Percentiles rank a stretch among this genome's conserved stretches.
These are phyloP conservation scores for Dipodomys spectabilis DNA, from an alignment of 2,113 vertebrate species.

Conservation along the genomic window DNA sequence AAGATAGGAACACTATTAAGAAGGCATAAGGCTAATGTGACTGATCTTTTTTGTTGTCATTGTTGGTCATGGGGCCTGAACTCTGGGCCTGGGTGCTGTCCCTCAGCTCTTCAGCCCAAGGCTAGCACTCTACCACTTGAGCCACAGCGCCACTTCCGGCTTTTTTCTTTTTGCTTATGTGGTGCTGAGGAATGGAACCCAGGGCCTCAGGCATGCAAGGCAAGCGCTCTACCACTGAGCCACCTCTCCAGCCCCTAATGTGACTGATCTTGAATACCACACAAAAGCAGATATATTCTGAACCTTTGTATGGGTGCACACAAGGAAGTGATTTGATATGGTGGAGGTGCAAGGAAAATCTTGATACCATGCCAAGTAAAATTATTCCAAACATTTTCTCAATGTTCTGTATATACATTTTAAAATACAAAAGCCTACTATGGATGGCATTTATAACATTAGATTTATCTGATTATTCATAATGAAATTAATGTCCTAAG, in stretches of 20 bases:
- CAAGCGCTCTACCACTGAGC: too few relatives aligned
- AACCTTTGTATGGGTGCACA: not conserved
- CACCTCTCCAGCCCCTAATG: too few relatives aligned
- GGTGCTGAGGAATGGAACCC: too few relatives aligned
- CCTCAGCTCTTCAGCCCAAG: too few relatives aligned
- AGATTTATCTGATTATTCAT: conserved; percentile 60
- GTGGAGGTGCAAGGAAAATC: not conserved
- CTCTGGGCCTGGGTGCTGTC: too few relatives aligned
- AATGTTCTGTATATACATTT: conserved; percentile 22
- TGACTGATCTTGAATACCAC: not conserved
- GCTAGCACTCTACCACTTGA: too few relatives aligned
- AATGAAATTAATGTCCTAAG: conserved; percentile 18
- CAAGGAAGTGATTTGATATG: conserved; percentile 29
- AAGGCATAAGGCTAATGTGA: not conserved
- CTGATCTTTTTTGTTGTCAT: not conserved
- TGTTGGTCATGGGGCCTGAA: too few relatives aligned
- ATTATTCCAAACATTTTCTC: not conserved
- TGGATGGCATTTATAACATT: conserved; percentile 26
- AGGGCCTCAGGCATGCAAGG: too few relatives aligned
- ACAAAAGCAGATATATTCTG: not conserved
- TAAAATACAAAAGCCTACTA: conserved; percentile 43
- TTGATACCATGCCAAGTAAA: conserved; percentile 36
- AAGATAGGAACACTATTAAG: not conserved
- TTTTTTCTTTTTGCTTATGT: too few relatives aligned
- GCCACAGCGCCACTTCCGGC: too few relatives aligned